A percentile compares a stretch with the other conserved stretches of the same genome.
These are phyloP conservation scores for Actenoides hombroni DNA, from an alignment of 2,113 vertebrate species.

Conservation along the genomic window DNA sequence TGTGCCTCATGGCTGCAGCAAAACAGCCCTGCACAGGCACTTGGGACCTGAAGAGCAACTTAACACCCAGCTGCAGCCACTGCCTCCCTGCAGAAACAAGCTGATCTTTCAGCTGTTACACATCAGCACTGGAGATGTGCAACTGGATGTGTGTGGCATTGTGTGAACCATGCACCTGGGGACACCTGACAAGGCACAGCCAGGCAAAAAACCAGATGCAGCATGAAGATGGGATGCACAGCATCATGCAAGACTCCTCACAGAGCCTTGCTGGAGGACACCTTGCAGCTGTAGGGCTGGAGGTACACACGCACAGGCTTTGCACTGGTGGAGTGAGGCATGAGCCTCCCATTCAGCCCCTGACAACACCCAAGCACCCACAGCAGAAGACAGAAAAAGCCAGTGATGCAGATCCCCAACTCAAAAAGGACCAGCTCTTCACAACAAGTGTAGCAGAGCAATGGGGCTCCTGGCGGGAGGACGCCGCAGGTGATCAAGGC, in stretches of 20 bases:
- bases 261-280: background rate
- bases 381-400: background rate
- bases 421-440: background rate
- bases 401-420: background rate
- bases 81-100: background rate
- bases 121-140: background rate
- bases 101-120: background rate
- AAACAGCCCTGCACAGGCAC: background rate
- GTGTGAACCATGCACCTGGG: background rate
- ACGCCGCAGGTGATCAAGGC: background rate
- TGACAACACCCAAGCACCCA: background rate
- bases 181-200: background rate
- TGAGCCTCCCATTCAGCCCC: background rate
- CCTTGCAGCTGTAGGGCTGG: background rate
- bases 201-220: background rate
- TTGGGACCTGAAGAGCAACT: background rate
- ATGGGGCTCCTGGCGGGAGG: background rate
- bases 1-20: background rate
- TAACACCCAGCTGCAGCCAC: accelerated
- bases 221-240: background rate
- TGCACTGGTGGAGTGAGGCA: background rate
- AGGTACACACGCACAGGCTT: background rate
- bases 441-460: background rate
- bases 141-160: background rate
- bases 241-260: background rate